phyloP scores from a whole-genome alignment of 2,888 invertebrate species.

The Dinocampus coccinellae region DNA sequence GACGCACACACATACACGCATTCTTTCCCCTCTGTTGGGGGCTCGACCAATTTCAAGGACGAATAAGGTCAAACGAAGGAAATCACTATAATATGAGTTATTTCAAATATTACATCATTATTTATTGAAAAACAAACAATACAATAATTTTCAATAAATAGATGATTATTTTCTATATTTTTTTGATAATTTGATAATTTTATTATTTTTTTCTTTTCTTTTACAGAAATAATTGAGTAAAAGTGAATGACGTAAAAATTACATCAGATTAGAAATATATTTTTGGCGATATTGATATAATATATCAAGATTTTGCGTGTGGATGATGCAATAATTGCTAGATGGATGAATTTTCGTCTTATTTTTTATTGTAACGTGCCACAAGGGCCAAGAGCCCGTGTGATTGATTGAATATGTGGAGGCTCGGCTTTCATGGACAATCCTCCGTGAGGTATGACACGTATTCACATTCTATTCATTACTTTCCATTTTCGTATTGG shows the following conservation, averaged over 20 bases:
- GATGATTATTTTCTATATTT: too few species aligned
- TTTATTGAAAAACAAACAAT: too few species aligned
- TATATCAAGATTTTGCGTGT: constrained; percentile 35
- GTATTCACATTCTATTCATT: neutral
- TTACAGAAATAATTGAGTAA: neutral
- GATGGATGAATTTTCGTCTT: neutral
- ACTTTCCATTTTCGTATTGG: too few species aligned
- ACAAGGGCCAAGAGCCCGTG: constrained; percentile 36
- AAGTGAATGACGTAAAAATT: neutral
- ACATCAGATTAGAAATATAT: neutral
- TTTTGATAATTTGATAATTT: neutral
- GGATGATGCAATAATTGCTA: constrained; percentile 21
- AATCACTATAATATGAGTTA: constrained; percentile 39
- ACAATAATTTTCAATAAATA: too few species aligned
- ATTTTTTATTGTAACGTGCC: neutral
- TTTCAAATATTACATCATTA: constrained; percentile 33
- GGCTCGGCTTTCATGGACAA: constrained; percentile 63
- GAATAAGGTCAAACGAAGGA: constrained; percentile 55
- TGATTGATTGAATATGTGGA: constrained; percentile 54
- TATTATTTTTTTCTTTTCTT: neutral
- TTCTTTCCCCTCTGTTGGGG: constrained; percentile 44
- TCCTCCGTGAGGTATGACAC: constrained; percentile 51
- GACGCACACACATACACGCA: constrained; percentile 19
- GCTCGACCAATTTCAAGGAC: constrained; percentile 62
- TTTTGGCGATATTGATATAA: too few species aligned